Evolutionary conservation across 1,140 invertebrate species (phyloP).

Genomic region (Anoplophora glabripennis): DNA sequence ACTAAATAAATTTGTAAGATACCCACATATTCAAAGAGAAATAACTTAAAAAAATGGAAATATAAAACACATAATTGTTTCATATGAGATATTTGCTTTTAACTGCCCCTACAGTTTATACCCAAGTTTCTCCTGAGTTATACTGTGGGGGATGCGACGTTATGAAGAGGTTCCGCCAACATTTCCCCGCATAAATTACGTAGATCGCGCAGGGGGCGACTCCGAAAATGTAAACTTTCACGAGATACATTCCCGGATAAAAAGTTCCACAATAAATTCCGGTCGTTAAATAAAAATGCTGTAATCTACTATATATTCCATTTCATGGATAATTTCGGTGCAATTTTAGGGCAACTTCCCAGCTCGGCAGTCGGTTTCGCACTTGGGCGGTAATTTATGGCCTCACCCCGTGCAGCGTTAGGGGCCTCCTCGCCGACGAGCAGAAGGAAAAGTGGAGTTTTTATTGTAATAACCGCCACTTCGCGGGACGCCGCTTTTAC

Average conservation of each 20-base stretch:
- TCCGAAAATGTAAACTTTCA: slow-evolving; percentile 21
- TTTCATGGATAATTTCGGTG: slow-evolving; percentile 38
- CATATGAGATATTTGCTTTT: no score
- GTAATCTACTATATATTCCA: slow-evolving; percentile 36
- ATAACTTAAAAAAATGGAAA: no score
- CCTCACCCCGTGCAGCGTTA: slow-evolving; percentile 24
- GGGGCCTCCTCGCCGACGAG: slow-evolving; percentile 14
- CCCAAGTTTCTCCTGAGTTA: no score
- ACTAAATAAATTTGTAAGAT: no score
- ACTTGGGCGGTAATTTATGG: slow-evolving; percentile 33
- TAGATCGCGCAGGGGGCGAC: slow-evolving; percentile 9
- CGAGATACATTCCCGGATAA: slow-evolving; percentile 23
- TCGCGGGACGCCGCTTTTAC: no score
- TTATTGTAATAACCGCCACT: slow-evolving; percentile 32
- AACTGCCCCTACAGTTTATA: no score
- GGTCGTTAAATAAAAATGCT: slow-evolving; percentile 33
- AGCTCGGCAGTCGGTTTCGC: slow-evolving; percentile 31
- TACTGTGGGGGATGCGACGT: no score
- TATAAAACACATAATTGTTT: no score
- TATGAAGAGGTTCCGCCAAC: no score
- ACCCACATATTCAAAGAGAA: no score
- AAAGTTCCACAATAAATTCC: slow-evolving; percentile 30
- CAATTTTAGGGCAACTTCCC: slow-evolving; percentile 28
- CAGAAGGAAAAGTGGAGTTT: slow-evolving; percentile 18
- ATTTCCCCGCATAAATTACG: slow-evolving; percentile 6